Evolutionary conservation across 2,797 vertebrate genomes (phyloP).

Genomic region (Sphenodon punctatus): DNA sequence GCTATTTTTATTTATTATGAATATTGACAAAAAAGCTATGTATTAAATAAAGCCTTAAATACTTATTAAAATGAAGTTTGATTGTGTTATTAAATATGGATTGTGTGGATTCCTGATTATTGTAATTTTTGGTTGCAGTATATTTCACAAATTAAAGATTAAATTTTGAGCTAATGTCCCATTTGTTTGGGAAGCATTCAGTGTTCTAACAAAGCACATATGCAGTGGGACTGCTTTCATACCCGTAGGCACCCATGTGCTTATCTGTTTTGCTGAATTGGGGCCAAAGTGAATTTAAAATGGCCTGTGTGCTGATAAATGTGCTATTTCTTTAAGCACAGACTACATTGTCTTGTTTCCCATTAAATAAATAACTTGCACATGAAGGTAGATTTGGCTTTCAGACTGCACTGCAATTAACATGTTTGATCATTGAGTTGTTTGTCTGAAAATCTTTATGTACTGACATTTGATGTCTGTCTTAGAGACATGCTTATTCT

Average conservation of each 20-base stretch:
- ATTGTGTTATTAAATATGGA: background rate
- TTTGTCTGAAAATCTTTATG: slow-evolving; percentile 9
- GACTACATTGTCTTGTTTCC: background rate
- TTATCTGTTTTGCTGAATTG: background rate
- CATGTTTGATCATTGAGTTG: slow-evolving; percentile 2
- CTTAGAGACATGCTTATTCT: slow-evolving; percentile 16
- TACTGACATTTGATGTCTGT: slow-evolving; percentile 23
- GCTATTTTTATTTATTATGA: background rate
- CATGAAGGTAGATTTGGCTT: background rate
- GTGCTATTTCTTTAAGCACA: background rate
- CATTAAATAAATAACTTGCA: too few relatives aligned
- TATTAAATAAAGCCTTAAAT: background rate
- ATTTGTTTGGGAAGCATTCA: background rate
- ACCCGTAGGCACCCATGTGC: too few relatives aligned
- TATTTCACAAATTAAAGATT: background rate
- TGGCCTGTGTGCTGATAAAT: background rate
- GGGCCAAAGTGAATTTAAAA: background rate
- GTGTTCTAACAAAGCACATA: background rate
- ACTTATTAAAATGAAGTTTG: background rate
- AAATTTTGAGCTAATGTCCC: background rate
- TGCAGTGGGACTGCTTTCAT: too few relatives aligned
- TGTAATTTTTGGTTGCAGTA: background rate
- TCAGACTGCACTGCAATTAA: background rate
- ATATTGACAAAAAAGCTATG: background rate
- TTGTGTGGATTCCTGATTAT: background rate